Conservation (phyloP, 2,888 invertebrate genomes). For the Strigamia transsilvanica region DNA sequence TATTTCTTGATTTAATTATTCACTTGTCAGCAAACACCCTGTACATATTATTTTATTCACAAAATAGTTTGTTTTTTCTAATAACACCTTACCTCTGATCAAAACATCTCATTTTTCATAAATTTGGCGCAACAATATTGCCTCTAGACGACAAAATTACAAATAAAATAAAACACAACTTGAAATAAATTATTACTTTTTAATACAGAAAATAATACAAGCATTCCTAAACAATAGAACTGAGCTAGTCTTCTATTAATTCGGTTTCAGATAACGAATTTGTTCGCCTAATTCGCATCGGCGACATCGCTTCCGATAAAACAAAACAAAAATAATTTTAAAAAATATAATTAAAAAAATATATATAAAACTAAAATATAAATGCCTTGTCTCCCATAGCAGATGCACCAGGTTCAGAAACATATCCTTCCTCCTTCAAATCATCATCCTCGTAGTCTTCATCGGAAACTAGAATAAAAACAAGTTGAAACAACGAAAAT, state of each 20-base stretch:
- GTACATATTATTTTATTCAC: too few species aligned
- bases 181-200: conserved; percentile 21
- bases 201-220: conserved; percentile 40
- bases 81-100: too few species aligned
- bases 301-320: conserved; percentile 25
- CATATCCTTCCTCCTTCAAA: conserved; percentile 79
- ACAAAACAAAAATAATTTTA: neutral
- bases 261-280: conserved; percentile 52
- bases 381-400: conserved; percentile 21
- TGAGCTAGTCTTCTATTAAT: conserved; percentile 50
- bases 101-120: too few species aligned
- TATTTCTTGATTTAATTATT: too few species aligned
- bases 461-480: conserved; percentile 55
- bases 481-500: neutral
- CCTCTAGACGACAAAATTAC: too few species aligned
- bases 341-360: neutral
- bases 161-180: neutral
- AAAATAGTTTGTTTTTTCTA: too few species aligned
- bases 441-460: conserved; percentile 73
- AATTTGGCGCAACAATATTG: too few species aligned
- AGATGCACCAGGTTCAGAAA: conserved; percentile 78
- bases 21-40: too few species aligned
- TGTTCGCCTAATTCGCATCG: conserved; percentile 17
- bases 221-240: conserved; percentile 10
- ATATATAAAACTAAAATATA: neutral